Conservation (phyloP, 30 jellyfish, hydroid and myxozoan genomes). For the Aurelia aurita complex sp. Pacific region DNA sequence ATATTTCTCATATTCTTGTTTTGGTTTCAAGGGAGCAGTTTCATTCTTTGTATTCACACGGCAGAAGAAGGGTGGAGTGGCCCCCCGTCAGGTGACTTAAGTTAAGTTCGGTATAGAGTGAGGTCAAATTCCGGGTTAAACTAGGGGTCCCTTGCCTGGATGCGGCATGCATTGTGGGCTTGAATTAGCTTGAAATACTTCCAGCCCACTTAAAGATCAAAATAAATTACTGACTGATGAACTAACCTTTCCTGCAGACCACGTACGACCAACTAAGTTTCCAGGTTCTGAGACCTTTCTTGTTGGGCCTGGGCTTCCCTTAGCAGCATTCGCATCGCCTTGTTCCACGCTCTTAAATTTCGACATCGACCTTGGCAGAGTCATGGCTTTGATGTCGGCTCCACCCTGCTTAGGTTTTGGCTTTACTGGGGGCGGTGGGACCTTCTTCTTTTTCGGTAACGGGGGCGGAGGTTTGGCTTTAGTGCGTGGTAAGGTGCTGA, state of each 20-base stretch:
- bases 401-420: conserved; percentile 56
- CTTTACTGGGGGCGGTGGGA: conserved; percentile 65
- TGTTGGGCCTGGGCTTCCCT: neutral
- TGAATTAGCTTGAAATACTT: too few relatives aligned
- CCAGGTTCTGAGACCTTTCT: neutral
- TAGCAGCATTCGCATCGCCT: neutral
- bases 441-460: conserved; percentile 38
- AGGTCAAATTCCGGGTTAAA: too few relatives aligned
- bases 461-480: conserved; percentile 36
- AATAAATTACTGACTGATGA: too few relatives aligned
- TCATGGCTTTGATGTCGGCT: conserved; percentile 23
- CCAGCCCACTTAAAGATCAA: too few relatives aligned
- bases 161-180: too few relatives aligned
- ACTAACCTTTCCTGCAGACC: neutral
- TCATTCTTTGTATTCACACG: too few relatives aligned
- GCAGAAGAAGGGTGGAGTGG: too few relatives aligned
- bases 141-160: too few relatives aligned
- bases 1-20: too few relatives aligned
- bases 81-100: too few relatives aligned
- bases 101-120: too few relatives aligned
- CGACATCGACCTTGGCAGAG: conserved; percentile 60
- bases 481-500: conserved; percentile 69
- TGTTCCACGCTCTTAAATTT: neutral
- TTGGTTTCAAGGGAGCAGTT: too few relatives aligned
- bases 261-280: neutral